Percentiles rank a stretch among this genome's conserved stretches.
Evolutionary conservation across 2,113 vertebrate genomes (phyloP).

Genomic region (Centropristis striata): DNA sequence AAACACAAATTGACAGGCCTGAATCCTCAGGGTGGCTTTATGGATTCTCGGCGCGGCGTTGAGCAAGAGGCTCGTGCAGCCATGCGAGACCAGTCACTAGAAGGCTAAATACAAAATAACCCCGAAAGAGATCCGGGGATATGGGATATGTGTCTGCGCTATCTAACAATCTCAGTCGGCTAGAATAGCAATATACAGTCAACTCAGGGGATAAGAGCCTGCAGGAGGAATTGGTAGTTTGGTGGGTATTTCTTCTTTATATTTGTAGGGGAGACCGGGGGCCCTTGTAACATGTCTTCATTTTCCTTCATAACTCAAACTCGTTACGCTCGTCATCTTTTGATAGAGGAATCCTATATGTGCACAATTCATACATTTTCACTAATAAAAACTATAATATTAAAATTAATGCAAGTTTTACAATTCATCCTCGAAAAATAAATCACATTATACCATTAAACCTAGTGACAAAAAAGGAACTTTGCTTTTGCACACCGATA

Average conservation of each 20-base stretch:
- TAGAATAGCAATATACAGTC: slow-evolving; percentile 69
- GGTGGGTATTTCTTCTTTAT: slow-evolving; percentile 53
- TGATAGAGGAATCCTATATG: too few species aligned
- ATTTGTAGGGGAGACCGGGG: background rate
- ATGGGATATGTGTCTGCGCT: slow-evolving; percentile 57
- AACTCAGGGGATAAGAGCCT: slow-evolving; percentile 51
- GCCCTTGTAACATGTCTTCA: too few species aligned
- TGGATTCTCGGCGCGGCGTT: slow-evolving; percentile 66
- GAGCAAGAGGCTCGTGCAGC: slow-evolving; percentile 67
- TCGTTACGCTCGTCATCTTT: too few species aligned
- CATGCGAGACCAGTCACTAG: slow-evolving; percentile 72
- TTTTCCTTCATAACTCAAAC: too few species aligned
- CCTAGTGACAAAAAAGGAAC: too few species aligned
- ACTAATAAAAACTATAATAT: too few species aligned
- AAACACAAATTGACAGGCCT: slow-evolving; percentile 65
- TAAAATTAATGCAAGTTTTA: too few species aligned
- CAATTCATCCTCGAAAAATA: too few species aligned
- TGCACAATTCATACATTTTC: too few species aligned
- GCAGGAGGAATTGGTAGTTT: slow-evolving; percentile 33
- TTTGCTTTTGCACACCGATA: too few species aligned
- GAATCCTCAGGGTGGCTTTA: slow-evolving; percentile 70
- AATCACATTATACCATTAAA: too few species aligned
- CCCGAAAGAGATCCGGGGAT: slow-evolving; percentile 68
- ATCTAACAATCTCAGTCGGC: slow-evolving; percentile 64
- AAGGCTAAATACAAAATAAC: slow-evolving; percentile 77